Evolutionary conservation across 2,113 vertebrate species (phyloP).

Genomic region (Rattus rattus): DNA sequence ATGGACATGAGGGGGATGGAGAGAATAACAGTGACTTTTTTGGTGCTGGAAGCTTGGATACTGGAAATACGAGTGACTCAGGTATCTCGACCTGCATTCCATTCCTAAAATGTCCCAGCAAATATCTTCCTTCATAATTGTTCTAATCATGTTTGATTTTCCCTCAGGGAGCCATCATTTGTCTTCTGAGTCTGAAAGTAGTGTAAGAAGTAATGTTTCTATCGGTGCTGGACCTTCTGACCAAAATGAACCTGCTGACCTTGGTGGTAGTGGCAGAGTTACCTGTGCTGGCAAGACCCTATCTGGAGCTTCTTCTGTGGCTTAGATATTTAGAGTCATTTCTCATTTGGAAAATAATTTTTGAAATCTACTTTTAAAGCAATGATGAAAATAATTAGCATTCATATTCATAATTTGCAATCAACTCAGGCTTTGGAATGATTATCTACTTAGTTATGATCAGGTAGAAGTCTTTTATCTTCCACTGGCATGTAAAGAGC

Average conservation of each 20-base stretch:
- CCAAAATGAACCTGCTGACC: neutral
- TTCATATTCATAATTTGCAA: neutral
- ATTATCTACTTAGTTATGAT: neutral
- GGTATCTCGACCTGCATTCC: constrained; percentile 8
- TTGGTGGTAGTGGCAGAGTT: constrained; percentile 14
- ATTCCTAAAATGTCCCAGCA: neutral
- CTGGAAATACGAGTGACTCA: neutral
- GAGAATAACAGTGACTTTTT: neutral
- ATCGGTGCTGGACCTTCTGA: neutral
- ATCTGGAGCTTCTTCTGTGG: neutral
- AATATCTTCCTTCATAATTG: constrained; percentile 1
- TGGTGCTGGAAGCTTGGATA: neutral
- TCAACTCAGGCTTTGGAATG: neutral
- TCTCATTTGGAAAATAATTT: constrained; percentile 13
- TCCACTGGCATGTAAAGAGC: neutral
- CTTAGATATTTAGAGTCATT: neutral
- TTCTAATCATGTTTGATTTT: constrained; percentile 50
- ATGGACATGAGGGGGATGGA: neutral
- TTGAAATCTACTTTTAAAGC: neutral
- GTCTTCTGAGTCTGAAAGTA: constrained; percentile 45
- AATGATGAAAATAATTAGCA: neutral
- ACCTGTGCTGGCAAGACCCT: neutral
- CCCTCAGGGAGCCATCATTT: constrained; percentile 23
- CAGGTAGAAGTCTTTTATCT: neutral
- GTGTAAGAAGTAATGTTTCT: neutral